Percentiles rank a stretch among this genome's conserved stretches.
phyloP scores from a whole-genome alignment of 1,140 invertebrate genomes.

The Elysia chlorotica region DNA sequence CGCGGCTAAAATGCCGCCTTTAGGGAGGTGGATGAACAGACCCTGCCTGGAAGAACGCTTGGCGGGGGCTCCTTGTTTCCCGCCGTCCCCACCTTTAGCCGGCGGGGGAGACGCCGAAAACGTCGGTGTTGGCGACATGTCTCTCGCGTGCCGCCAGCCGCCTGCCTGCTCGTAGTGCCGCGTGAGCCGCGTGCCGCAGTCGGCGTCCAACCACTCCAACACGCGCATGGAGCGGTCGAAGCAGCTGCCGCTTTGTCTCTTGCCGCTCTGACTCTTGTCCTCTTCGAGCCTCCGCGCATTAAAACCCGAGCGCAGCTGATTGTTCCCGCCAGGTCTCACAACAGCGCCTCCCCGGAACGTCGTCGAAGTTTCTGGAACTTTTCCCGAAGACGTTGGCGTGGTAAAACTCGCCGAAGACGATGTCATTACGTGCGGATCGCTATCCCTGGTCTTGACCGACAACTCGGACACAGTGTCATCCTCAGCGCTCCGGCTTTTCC shows the following conservation, averaged over 20 bases:
- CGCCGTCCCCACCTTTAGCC: too few species aligned
- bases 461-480: background rate
- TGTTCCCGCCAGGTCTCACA: too few species aligned
- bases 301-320: too few species aligned
- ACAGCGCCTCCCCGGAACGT: too few species aligned
- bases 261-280: background rate
- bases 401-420: background rate
- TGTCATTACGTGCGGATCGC: background rate
- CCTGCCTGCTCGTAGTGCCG: slow-evolving; percentile 20
- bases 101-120: too few species aligned
- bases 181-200: slow-evolving; percentile 14
- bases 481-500: background rate
- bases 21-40: too few species aligned
- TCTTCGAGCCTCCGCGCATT: background rate
- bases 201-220: slow-evolving; percentile 20
- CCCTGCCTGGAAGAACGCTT: too few species aligned
- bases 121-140: background rate
- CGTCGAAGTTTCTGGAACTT: too few species aligned
- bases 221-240: slow-evolving; percentile 22
- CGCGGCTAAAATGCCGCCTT: background rate
- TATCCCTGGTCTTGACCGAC: background rate
- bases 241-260: slow-evolving; percentile 2
- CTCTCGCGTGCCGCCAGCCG: slow-evolving; percentile 5
- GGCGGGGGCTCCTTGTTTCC: too few species aligned
- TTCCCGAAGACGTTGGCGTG: background rate